Evolutionary conservation across 2,113 vertebrate species (phyloP).

Genomic region (Prionailurus bengalensis): DNA sequence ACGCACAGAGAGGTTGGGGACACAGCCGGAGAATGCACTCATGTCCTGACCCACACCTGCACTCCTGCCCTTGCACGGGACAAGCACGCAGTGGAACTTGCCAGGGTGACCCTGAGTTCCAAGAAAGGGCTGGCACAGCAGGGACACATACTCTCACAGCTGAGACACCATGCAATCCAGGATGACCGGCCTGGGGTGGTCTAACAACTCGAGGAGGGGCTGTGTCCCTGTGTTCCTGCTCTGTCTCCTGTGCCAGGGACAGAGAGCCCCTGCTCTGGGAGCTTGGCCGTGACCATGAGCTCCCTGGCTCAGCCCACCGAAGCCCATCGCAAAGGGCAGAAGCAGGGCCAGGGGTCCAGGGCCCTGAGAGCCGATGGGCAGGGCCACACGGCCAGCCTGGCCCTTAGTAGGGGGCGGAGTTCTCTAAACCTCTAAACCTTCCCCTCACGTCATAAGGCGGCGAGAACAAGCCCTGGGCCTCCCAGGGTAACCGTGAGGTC

Average conservation of each 20-base stretch:
- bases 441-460: rapidly evolving
- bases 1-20: neutral
- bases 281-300: rapidly evolving
- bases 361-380: neutral
- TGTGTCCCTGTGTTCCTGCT: neutral
- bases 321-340: neutral
- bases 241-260: rapidly evolving
- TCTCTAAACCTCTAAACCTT: neutral
- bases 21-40: rapidly evolving
- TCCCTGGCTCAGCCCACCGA: too few relatives aligned
- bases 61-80: rapidly evolving
- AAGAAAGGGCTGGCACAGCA: rapidly evolving
- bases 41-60: rapidly evolving
- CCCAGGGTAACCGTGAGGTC: neutral
- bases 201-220: neutral
- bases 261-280: neutral
- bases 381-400: neutral
- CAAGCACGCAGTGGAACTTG: rapidly evolving
- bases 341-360: neutral
- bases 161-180: rapidly evolving
- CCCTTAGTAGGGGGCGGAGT: rapidly evolving
- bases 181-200: rapidly evolving
- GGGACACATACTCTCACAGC: neutral
- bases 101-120: neutral
- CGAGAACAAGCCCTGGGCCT: neutral